Base-by-base conservation (phyloP, 2,113 vertebrate genomes). In the Oreochromis niloticus region DNA sequence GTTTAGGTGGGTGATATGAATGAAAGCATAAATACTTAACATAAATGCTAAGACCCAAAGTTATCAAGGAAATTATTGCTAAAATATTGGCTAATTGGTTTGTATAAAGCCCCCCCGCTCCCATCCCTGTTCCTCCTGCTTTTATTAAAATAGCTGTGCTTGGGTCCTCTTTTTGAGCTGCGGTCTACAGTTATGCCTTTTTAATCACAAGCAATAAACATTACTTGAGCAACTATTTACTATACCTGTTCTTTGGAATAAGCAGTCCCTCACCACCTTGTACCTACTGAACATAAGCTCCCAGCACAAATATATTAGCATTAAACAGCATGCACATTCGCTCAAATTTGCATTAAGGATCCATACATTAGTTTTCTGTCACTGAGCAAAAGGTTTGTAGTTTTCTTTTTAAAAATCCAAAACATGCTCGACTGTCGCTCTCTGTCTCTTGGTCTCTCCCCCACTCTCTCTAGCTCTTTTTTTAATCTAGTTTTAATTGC, bases 401-500 rank as follows among this genome's bases (percentile, higher is more conserved):
- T 66, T 36, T 71, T 89, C 7, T 73, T n/a, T 79, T 80, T 56
- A 83, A 0, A 75, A 75, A 75, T 75, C 71, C 0, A 17, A 8
- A 30, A 75, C 1, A 1, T 3, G 71, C 9, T 75, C 24, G 11
- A 66, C 16, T 24, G 39, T 83, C 30, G 39, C 32, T 16, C 24
- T 63, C 78, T 55, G 78, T 89, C 39, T 73, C 39, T 73, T 81
- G 57, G 14, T 73, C 71, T 57, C 10, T 66, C 8, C 22, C 11
- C 19, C 24, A 17, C 68, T 48, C 41, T 68, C 19, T 81, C 12
- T 71, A 59, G 9, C 24, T 81, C 59, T 86, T 73, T 54, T 54
- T 36, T 43, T 92, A 89, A 93, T 93, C 81, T 89, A 68, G 12
- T 81, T 94, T 91, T 95, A 93, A 92, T 93, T 94, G 82, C 36